Base-by-base conservation (phyloP, 2,113 vertebrate genomes). In the Sebastes schlegelii region DNA sequence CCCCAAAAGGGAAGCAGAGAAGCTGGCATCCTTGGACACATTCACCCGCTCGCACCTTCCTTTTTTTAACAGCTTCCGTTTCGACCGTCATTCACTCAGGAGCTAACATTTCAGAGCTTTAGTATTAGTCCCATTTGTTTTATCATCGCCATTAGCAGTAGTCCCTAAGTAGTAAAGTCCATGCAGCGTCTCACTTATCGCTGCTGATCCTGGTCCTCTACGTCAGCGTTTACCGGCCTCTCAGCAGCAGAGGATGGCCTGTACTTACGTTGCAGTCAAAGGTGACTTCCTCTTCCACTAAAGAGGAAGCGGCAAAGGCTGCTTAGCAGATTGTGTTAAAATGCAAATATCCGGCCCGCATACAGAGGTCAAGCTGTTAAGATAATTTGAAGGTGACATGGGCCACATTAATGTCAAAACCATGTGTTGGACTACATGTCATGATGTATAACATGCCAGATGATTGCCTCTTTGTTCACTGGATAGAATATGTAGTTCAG, bases 1-100 rank as follows among this genome's bases (percentile, higher is more conserved):
- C 86, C 74, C 51, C 54, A 1, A 63, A 78, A 84, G 86, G 80
- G 74, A 86, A 91, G 83, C 63, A 6, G 64, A 71, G 81, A 85
- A 70, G 58, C 79, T 67, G 72, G 74, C 88, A 58, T 85, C 71
- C 69, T 86, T 73, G 62, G 85, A 74, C 48, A 64, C 74, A 45
- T 80, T 88, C 64, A 19, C 74, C 74, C 74, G 8, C 17, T 78
- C 42, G 43, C 74, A 72, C 60, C 74, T 66, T 74, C 66, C 10
- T 5, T 8, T 51, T 75, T 74, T 34, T 8, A 19, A 9, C 60
- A 40, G 40, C 63, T 78, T 71, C 49, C 45, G 5, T 78, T 9
- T 10, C 49, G 46, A 8, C 21, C 13, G 4, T 40, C 55, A 42
- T 13, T 84, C 45, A 51, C 63, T 65, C 21, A 34, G 51, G 34